phyloP scores from a whole-genome alignment of 2,113 vertebrate species.

The Toxostoma redivivum region DNA sequence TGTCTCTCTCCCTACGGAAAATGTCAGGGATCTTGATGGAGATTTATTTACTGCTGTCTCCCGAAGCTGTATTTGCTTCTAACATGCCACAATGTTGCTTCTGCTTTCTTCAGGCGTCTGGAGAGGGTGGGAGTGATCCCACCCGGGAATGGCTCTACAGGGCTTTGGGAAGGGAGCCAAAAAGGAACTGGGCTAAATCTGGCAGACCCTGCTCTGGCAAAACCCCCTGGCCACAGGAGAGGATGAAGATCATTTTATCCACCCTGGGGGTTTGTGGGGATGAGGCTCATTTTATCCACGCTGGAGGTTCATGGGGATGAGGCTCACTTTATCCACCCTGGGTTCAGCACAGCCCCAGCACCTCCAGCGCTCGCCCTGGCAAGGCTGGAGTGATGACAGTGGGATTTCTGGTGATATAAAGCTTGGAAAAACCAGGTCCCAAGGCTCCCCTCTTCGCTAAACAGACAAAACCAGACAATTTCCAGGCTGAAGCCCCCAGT shows the following conservation, averaged over 20 bases:
- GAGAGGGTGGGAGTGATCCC: constrained; percentile 22
- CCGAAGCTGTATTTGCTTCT: constrained; percentile 59
- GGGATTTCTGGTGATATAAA: neutral
- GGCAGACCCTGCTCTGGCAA: neutral
- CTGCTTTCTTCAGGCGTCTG: constrained; percentile 62
- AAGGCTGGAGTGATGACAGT: neutral
- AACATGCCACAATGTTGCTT: constrained; percentile 78
- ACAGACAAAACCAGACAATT: neutral
- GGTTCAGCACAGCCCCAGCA: accelerated
- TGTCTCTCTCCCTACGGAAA: constrained; percentile 29
- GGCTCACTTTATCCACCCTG: accelerated
- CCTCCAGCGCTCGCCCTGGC: neutral
- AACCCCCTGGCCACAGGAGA: accelerated
- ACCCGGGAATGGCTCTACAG: neutral
- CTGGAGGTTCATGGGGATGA: neutral
- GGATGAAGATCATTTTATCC: neutral
- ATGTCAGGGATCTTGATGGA: constrained; percentile 55
- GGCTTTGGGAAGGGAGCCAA: neutral
- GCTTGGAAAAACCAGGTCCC: neutral
- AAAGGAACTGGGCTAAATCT: neutral
- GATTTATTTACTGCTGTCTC: constrained; percentile 73
- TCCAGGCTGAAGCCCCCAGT: neutral
- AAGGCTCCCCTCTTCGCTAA: neutral
- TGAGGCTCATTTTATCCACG: no score
- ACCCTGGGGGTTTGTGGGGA: no score